These are phyloP conservation scores for Silurus lanzhouensis DNA, from an alignment of 2,797 vertebrate genomes.

Conservation along the genomic window DNA sequence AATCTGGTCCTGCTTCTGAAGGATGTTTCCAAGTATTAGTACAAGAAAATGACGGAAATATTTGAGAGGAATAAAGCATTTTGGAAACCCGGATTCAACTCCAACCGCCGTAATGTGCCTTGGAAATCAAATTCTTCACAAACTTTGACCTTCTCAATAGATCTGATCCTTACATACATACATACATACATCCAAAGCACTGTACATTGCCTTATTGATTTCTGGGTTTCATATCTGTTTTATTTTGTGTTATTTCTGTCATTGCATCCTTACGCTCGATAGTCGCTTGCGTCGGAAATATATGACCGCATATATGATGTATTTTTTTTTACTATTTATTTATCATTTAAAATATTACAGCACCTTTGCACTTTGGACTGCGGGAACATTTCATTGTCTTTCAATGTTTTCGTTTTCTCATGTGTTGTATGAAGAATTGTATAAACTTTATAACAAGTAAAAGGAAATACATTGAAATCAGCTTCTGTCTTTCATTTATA, in stretches of 20 bases:
- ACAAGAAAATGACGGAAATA: neutral
- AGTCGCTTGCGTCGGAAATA: neutral
- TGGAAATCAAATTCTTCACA: neutral
- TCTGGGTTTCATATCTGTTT: neutral
- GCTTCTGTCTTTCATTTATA: neutral
- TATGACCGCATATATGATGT: neutral
- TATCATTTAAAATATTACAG: constrained; percentile 46
- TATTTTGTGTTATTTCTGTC: neutral
- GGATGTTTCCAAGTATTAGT: neutral
- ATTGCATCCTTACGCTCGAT: neutral
- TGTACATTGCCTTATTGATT: neutral
- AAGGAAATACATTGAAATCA: neutral
- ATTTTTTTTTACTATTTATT: constrained; percentile 47
- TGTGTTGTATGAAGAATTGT: constrained; percentile 26
- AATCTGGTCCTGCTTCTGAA: neutral
- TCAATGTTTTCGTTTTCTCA: neutral
- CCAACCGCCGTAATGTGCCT: constrained; percentile 35
- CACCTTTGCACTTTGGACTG: constrained; percentile 65
- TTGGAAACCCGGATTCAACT: neutral
- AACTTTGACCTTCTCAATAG: neutral
- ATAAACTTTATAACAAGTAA: constrained; percentile 34
- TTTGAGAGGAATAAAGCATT: neutral
- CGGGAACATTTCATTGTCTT: constrained; percentile 29
- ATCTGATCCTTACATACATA: neutral
- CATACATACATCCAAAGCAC: neutral